Conservation (phyloP, 2,888 invertebrate species). For the Aphelenchoides bicaudatus region DNA sequence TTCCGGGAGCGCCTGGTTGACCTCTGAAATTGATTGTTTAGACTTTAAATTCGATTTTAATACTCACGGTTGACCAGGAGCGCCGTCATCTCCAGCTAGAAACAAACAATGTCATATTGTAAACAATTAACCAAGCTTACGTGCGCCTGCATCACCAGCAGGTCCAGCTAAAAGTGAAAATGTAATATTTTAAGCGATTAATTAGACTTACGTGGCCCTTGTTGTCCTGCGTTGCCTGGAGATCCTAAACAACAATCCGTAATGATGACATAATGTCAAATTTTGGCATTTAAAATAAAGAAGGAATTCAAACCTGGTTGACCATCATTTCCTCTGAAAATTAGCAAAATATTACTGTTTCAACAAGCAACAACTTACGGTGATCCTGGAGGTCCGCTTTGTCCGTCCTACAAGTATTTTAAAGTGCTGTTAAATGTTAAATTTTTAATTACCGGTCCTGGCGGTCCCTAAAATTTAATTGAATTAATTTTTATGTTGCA, state of each 20-base stretch:
- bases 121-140: background rate
- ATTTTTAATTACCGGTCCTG: slow-evolving; percentile 13
- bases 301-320: no score
- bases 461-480: slow-evolving; percentile 6
- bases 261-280: no score
- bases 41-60: background rate
- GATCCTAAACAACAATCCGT: slow-evolving; percentile 17
- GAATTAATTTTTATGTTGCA: background rate
- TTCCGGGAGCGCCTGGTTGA: slow-evolving; percentile 29
- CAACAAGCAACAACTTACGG: no score
- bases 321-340: no score
- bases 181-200: background rate
- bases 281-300: no score
- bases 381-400: no score
- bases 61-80: slow-evolving; percentile 10
- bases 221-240: slow-evolving; percentile 27
- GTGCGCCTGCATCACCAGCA: slow-evolving; percentile 13
- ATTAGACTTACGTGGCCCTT: slow-evolving; percentile 13
- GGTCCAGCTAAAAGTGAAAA: slow-evolving; percentile 9
- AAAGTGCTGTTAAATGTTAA: no score
- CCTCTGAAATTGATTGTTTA: slow-evolving; percentile 14
- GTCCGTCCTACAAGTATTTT: no score
- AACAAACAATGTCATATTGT: no score
- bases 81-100: slow-evolving; percentile 16
- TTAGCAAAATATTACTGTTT: no score